Conservation (phyloP, 2,113 vertebrate genomes). For the Odontophorus gujanensis region DNA sequence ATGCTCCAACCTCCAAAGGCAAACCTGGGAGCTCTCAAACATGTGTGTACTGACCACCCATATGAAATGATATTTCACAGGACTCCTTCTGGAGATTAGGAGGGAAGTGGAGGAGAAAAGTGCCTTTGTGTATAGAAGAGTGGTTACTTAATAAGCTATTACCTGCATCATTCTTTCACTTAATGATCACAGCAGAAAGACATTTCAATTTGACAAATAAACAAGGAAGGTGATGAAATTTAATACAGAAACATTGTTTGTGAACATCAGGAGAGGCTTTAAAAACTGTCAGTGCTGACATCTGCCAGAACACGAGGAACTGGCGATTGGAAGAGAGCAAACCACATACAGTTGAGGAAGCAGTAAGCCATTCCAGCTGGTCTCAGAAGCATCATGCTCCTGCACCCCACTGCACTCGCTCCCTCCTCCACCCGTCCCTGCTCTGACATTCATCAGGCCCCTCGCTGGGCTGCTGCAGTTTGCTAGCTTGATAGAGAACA, state of each 20-base stretch:
- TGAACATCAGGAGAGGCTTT: neutral
- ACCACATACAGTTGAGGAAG: neutral
- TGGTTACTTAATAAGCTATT: neutral
- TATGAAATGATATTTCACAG: neutral
- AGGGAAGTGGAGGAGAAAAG: neutral
- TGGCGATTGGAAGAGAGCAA: neutral
- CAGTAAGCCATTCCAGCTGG: neutral
- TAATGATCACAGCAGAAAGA: neutral
- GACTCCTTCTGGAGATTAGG: neutral
- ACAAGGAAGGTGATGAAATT: neutral
- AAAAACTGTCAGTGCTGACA: neutral
- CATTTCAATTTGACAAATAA: neutral
- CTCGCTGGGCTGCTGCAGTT: neutral
- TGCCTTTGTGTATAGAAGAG: neutral
- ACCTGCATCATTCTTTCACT: neutral
- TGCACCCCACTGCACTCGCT: neutral
- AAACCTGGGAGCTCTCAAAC: neutral
- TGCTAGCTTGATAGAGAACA: neutral
- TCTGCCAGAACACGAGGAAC: neutral
- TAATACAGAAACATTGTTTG: neutral
- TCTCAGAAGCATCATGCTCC: neutral
- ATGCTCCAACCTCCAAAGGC: neutral
- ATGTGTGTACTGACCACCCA: neutral
- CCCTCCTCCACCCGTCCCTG: neutral
- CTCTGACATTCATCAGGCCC: neutral